Evolutionary conservation across 2,113 vertebrate species (phyloP).

Genomic region (Callithrix jacchus): DNA sequence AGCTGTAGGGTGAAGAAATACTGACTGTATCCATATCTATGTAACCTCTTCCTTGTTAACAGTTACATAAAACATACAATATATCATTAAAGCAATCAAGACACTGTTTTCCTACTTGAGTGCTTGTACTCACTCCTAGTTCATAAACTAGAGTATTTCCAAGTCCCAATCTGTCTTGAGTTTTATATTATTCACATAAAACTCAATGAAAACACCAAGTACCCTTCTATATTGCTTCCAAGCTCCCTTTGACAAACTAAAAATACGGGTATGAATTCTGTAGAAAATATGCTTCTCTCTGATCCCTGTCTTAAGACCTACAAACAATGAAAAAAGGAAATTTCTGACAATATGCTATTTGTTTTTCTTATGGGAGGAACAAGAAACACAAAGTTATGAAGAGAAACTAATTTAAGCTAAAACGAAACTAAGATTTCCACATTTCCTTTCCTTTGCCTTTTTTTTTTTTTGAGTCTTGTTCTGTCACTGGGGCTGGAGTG

Average conservation of each 20-base stretch:
- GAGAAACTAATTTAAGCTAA: background rate
- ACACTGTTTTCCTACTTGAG: background rate
- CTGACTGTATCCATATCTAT: background rate
- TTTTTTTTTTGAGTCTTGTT: no score
- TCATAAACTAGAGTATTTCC: conserved; percentile 20
- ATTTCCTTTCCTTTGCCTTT: background rate
- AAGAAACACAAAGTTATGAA: background rate
- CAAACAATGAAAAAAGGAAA: background rate
- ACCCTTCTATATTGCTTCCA: background rate
- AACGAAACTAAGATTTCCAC: background rate
- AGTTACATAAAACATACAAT: background rate
- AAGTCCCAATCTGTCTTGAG: background rate
- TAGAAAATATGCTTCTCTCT: background rate
- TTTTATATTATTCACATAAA: background rate
- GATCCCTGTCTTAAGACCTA: background rate
- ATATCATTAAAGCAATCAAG: background rate
- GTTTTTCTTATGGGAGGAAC: background rate
- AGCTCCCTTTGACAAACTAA: background rate
- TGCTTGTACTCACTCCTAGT: background rate
- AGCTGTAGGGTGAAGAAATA: background rate
- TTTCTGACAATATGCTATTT: background rate
- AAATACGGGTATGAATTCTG: background rate
- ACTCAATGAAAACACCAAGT: conserved; percentile 8
- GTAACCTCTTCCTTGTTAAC: background rate
- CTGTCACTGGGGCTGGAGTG: no score